A percentile compares a stretch with the other conserved stretches of the same genome.
These are phyloP conservation scores for Urocynchramus pylzowi DNA, from an alignment of 2,113 vertebrate species.

Conservation along the genomic window DNA sequence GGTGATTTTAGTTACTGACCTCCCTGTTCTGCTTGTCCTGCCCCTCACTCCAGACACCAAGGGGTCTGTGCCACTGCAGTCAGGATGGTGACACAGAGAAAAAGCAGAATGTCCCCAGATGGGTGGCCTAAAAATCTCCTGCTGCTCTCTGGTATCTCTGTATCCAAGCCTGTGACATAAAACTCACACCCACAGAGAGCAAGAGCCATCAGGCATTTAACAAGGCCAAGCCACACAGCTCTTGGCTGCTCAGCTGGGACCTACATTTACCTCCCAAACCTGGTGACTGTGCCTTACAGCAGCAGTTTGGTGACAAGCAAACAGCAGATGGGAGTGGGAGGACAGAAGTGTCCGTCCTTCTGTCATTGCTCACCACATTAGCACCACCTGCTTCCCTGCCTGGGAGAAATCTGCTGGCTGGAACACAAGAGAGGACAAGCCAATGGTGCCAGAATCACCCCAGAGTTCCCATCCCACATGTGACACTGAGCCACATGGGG, in stretches of 20 bases:
- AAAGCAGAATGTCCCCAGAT: background rate
- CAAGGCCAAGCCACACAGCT: background rate
- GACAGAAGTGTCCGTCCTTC: background rate
- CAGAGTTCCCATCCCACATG: background rate
- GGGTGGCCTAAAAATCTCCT: background rate
- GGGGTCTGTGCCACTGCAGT: background rate
- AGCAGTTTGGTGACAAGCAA: background rate
- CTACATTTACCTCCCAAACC: background rate
- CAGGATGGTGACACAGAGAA: background rate
- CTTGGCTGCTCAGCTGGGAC: background rate
- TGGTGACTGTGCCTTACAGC: background rate
- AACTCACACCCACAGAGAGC: background rate
- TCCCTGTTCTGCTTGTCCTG: background rate
- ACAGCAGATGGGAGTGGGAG: constrained; percentile 7
- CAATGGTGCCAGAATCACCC: background rate
- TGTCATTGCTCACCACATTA: background rate
- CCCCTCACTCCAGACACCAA: background rate
- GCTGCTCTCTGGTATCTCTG: background rate
- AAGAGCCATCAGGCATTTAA: background rate
- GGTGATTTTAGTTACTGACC: background rate
- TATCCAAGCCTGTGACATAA: background rate
- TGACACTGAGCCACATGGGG: background rate
- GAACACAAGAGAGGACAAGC: background rate
- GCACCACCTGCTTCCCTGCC: background rate
- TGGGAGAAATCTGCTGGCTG: background rate